Percentiles rank a stretch among this genome's conserved stretches.
phyloP scores from a whole-genome alignment of 1,140 invertebrate species.

The Cotesia vestalis region DNA sequence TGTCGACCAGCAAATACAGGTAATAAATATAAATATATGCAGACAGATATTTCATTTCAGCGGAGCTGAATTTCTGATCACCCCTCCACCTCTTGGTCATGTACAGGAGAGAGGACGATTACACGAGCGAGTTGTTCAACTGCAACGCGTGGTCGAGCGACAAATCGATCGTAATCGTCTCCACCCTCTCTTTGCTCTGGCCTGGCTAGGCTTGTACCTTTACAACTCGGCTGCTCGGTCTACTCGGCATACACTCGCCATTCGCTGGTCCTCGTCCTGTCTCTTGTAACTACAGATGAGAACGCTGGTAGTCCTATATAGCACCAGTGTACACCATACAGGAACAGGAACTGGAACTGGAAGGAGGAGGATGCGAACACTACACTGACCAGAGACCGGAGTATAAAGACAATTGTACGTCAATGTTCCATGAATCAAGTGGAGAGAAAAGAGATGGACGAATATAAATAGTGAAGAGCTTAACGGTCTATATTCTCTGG shows the following conservation, averaged over 20 bases:
- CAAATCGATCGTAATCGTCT: constrained; percentile 39
- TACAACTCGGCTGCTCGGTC: background rate
- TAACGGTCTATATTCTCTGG: constrained; percentile 42
- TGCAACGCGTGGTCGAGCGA: constrained; percentile 33
- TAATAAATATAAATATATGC: background rate
- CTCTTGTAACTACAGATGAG: background rate
- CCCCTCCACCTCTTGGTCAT: constrained; percentile 1
- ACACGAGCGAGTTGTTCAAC: constrained; percentile 22
- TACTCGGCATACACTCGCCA: background rate
- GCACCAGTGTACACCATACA: too few species aligned
- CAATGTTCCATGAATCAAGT: constrained; percentile 30
- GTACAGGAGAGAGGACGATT: constrained; percentile 20
- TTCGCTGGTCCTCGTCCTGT: too few species aligned
- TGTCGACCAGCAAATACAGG: background rate
- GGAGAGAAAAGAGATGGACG: background rate
- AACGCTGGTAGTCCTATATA: background rate
- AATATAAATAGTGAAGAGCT: constrained; percentile 33
- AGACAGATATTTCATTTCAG: background rate
- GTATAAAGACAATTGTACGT: constrained; percentile 7
- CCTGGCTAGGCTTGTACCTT: background rate
- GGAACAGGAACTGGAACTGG: too few species aligned
- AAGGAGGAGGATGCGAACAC: too few species aligned
- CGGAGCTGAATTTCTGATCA: background rate
- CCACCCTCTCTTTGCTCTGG: background rate
- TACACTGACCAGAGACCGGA: background rate